Evolutionary conservation across 92 coral and sea anemone species (phyloP), one percentile per base, ranked within the genome.

Genomic region (Isaurus tuberculatus): DNA sequence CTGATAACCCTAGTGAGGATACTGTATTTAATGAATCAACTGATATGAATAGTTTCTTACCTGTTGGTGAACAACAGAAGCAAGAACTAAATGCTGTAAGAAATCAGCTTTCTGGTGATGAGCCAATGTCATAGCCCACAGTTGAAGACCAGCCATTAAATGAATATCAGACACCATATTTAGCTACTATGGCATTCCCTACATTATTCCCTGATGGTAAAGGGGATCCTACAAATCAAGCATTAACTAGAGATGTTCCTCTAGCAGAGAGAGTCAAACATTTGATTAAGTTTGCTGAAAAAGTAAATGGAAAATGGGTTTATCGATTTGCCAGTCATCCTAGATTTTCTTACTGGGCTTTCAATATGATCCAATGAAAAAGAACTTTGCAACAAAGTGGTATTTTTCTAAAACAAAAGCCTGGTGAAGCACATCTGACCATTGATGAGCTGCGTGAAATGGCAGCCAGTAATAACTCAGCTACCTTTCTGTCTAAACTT

Each of bases 291-390:
- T 44, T 44, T 44, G 51, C 51, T 44, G 51, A 53, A 53, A 53
- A 53, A 20, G 60, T 51, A 51, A 51, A 51, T 51, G 60, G 60
- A 51, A 51, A 51, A 51, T 51, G 60, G 60, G 60, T 51, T 51
- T 51, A 51, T 51, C 60, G 60, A 51, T 51, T 51, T 51, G 60
- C 60, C 60, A 51, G 60, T 51, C 60, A 51, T 51, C 60, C 60
- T 51, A 22, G 60, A 51, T 51, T 51, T 51, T 51, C 60, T 51
- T 51, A 51, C 60, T 51, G 60, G 60, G 60, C 60, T 51, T 51
- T 51, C 92, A 84, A 36, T 88, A 88, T 78, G 32, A 51, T 51
- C 60, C 60, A 51, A 51, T 13, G 60, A 51, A 51, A 51, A 51
- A 51, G 60, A 51, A 51, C 60, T 51, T 51, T 51, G 60, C 60